Evolutionary conservation across 2,113 vertebrate genomes (phyloP).

Genomic region (Sminthopsis crassicaudata): DNA sequence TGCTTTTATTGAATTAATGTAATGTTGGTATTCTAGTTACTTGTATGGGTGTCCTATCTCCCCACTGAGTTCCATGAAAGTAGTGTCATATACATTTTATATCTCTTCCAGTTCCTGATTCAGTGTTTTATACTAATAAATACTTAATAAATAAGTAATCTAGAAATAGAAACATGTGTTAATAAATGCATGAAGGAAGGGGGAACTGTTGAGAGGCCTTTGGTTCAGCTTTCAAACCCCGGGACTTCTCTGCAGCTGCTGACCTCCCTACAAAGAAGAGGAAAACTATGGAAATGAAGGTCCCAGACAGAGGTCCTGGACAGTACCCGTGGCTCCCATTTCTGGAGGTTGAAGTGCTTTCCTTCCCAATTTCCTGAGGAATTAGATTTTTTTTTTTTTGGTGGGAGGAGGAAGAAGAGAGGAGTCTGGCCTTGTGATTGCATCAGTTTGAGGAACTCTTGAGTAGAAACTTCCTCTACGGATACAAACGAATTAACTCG

Average conservation of each 20-base stretch:
- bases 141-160: not conserved
- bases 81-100: not conserved
- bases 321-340: not conserved
- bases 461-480: not conserved
- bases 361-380: not conserved
- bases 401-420: not conserved
- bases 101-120: not conserved
- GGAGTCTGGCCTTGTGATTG: not conserved
- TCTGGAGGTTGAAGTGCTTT: not conserved
- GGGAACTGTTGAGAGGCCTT: not conserved
- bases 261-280: not conserved
- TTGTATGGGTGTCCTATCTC: not conserved
- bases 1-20: not conserved
- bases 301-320: not conserved
- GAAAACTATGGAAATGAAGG: not conserved
- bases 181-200: not conserved
- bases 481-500: not conserved
- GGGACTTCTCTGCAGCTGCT: not conserved
- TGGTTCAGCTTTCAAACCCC: not conserved
- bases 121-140: not conserved
- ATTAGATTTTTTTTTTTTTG: not conserved
- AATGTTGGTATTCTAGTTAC: not conserved
- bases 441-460: not conserved
- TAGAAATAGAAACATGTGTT: not conserved
- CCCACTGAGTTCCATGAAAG: not conserved